Evolutionary conservation across 2,888 invertebrate species (phyloP).

Genomic region (Stegophylla sp.): DNA sequence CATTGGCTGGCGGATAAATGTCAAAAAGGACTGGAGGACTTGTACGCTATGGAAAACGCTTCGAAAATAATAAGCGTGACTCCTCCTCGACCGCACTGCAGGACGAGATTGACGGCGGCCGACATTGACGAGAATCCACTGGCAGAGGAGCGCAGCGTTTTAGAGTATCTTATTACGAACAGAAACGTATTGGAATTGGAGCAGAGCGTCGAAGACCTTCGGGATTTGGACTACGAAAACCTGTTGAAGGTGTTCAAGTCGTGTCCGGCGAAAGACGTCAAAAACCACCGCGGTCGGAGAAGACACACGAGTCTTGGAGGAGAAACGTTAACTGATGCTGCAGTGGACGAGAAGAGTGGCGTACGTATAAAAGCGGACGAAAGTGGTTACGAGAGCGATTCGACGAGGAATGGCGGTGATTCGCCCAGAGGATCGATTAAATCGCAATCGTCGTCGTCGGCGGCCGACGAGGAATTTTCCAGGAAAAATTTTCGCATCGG

Average conservation of each 20-base stretch:
- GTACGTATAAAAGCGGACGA: constrained; percentile 66
- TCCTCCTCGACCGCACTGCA: constrained; percentile 58
- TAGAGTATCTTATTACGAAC: constrained; percentile 63
- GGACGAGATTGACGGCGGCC: constrained; percentile 60
- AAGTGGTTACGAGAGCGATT: constrained; percentile 71
- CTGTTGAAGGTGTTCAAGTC: constrained; percentile 62
- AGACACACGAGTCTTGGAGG: constrained; percentile 53
- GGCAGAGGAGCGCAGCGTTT: constrained; percentile 64
- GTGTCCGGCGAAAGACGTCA: constrained; percentile 50
- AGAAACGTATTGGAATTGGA: constrained; percentile 62
- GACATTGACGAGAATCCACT: constrained; percentile 64
- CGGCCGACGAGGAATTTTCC: constrained; percentile 47
- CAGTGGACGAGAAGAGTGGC: constrained; percentile 28
- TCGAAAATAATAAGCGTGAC: constrained; percentile 59
- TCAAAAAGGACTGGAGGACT: constrained; percentile 64
- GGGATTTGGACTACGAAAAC: constrained; percentile 63
- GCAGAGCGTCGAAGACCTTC: constrained; percentile 42
- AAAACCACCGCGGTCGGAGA: constrained; percentile 48
- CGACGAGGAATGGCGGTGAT: constrained; percentile 68
- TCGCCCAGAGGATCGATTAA: constrained; percentile 67
- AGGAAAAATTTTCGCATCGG: constrained; percentile 59
- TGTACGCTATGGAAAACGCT: constrained; percentile 63
- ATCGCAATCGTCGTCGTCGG: constrained; percentile 61
- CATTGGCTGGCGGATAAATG: constrained; percentile 64
- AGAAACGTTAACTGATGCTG: constrained; percentile 22